Conservation (phyloP, 2,888 invertebrate genomes). For the Pterostichus madidus region DNA sequence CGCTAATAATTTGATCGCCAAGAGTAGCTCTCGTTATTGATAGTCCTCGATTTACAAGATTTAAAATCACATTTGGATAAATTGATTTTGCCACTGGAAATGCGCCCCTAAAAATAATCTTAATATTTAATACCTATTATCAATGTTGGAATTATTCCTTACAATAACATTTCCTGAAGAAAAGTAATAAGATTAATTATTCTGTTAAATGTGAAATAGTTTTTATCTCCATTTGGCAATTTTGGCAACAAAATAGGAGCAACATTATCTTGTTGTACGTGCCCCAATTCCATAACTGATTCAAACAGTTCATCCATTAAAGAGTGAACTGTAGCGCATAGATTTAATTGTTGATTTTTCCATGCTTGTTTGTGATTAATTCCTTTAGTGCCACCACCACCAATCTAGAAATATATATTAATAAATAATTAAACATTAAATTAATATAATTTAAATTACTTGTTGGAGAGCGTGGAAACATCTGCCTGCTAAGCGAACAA, state of each 20-base stretch:
- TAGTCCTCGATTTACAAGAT: conserved; percentile 68
- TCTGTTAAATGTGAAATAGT: conserved; percentile 53
- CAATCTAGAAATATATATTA: conserved; percentile 65
- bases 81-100: conserved; percentile 67
- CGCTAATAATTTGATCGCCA: conserved; percentile 48
- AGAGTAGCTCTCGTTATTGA: conserved; percentile 53
- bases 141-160: conserved; percentile 51
- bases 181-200: conserved; percentile 68
- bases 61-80: conserved; percentile 56
- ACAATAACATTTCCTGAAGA: conserved; percentile 69
- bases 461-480: conserved; percentile 69
- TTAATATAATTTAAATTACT: conserved; percentile 53
- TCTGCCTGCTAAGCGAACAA: conserved; percentile 67
- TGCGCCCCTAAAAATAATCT: conserved; percentile 64
- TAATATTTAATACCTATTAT: conserved; percentile 19
- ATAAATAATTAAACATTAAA: conserved; percentile 11
- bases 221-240: conserved; percentile 52
- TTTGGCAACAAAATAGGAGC: conserved; percentile 60
- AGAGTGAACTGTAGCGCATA: conserved; percentile 67
- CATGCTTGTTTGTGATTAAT: conserved; percentile 69
- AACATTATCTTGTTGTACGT: conserved; percentile 22
- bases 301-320: conserved; percentile 68
- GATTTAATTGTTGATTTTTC: conserved; percentile 67
- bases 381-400: conserved; percentile 67
- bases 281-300: conserved; percentile 66